Conservation (phyloP, 2,888 invertebrate genomes). For the Oithona nana region DNA sequence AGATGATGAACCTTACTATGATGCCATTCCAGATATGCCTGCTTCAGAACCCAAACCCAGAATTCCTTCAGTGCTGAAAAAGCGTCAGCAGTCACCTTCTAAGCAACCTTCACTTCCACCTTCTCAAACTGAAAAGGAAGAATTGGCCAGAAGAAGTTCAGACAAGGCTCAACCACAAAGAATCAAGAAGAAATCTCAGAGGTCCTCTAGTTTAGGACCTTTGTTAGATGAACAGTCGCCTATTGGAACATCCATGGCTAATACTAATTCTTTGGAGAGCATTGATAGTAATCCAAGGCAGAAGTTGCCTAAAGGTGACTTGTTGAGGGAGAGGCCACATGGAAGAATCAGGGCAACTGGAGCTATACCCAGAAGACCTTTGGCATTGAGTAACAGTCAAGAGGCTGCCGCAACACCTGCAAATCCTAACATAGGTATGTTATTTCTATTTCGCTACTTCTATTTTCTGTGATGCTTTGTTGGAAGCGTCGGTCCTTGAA, state of each 20-base stretch:
- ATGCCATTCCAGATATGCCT: neutral
- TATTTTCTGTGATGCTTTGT: too few relatives aligned
- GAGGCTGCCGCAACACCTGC: neutral
- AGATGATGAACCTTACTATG: neutral
- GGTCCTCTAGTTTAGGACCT: constrained; percentile 15
- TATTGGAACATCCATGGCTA: neutral
- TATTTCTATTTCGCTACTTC: too few relatives aligned
- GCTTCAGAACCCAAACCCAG: neutral
- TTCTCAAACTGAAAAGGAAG: neutral
- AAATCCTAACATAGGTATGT: too few relatives aligned
- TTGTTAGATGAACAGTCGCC: constrained; percentile 10
- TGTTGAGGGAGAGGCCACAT: neutral
- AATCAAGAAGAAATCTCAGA: neutral
- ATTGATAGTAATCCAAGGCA: constrained; percentile 13
- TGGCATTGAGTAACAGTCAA: neutral
- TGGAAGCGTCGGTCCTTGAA: too few relatives aligned
- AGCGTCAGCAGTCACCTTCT: neutral
- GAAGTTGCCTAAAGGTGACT: constrained; percentile 11
- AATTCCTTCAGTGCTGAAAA: neutral
- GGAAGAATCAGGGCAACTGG: neutral
- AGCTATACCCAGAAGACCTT: constrained; percentile 13
- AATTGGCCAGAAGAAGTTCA: neutral
- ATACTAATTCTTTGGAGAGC: constrained; percentile 13
- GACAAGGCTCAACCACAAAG: neutral
- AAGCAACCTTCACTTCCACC: neutral